Base-by-base conservation (phyloP, 2,113 vertebrate genomes). In the Phalacrocorax aristotelis region DNA sequence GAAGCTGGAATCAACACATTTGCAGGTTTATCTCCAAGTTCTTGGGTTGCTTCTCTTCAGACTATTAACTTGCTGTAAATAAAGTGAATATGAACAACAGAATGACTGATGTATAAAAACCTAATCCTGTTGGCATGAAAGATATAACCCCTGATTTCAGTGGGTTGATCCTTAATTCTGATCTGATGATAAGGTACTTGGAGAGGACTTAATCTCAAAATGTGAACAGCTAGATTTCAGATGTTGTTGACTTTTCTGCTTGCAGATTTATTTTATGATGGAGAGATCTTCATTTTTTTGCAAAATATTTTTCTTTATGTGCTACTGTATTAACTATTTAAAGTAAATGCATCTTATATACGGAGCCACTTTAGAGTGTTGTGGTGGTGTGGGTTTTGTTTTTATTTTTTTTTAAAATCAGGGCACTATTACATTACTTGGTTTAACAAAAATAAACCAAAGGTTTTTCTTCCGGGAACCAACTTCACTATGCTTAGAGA, bases 401-500 rank as follows among this genome's bases (percentile, higher is more conserved):
- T 48, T 60, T 25, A 2, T 34, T 23, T 42, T 75, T 46, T 42
- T 83, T 55, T n/a, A 22, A 20, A 55, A 83, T 32, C n/a, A 76
- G 26, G 54, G 29, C 1, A 1, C n/a, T 60, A 61, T 91, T 80
- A 30, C 8, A 49, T 93, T 89, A 57, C 38, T 93, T 87, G 44
- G 60, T 85, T 61, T 32, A 87, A 90, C 19, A 81, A 85, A 97
- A 97, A 86, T n/a, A 90, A 96, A 84, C 11, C 10, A 46, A 93
- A 85, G 5, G 6, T 36, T 94, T 97, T 95, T 91, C 58, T 93
- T 90, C 44, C 51, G 8, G 55, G 82, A 93, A 87, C 26, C 34
- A 83, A 20, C 26, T 79, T 79, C 42, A 32, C 51, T 83, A 25
- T 62, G 80, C 84, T 72, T 93, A 90, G 87, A 95, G 49, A 93